phyloP scores from a whole-genome alignment of 2,113 vertebrate genomes.

The Rhadina sibilatrix region DNA sequence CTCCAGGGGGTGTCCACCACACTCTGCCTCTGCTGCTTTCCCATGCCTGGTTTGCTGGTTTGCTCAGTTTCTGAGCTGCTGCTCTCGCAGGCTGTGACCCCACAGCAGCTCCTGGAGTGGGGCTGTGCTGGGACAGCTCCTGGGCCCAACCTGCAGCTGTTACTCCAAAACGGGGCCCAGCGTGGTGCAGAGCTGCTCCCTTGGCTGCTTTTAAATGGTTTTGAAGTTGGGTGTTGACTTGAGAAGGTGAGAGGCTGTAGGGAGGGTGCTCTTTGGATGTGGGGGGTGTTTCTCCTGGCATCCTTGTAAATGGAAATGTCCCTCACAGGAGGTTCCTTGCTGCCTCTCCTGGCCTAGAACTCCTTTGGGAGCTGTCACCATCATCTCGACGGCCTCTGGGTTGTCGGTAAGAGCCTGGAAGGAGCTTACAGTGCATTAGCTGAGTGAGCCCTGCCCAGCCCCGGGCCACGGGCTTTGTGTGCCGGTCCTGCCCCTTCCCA shows the following conservation, averaged over 20 bases:
- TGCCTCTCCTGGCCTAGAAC: background rate
- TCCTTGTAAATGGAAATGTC: background rate
- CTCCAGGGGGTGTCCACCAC: background rate
- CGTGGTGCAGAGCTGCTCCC: background rate
- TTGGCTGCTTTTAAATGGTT: background rate
- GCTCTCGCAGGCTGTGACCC: background rate
- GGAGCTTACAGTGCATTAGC: background rate
- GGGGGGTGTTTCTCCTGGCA: background rate
- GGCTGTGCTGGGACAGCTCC: background rate
- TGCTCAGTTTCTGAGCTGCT: background rate
- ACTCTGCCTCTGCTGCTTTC: background rate
- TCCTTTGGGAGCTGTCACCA: background rate
- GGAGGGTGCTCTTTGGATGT: background rate
- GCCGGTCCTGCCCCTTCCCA: background rate
- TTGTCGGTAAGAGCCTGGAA: background rate
- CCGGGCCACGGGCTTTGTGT: background rate
- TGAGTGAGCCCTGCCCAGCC: background rate
- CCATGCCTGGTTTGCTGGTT: background rate
- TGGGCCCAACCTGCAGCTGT: background rate
- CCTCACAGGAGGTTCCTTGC: background rate
- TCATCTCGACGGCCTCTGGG: background rate
- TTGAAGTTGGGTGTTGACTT: background rate
- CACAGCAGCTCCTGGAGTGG: rapidly evolving
- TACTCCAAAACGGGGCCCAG: background rate
- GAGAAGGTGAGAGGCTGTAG: background rate